phyloP scores from a whole-genome alignment of 1,140 invertebrate species.

The Scaptomyza hsui region DNA sequence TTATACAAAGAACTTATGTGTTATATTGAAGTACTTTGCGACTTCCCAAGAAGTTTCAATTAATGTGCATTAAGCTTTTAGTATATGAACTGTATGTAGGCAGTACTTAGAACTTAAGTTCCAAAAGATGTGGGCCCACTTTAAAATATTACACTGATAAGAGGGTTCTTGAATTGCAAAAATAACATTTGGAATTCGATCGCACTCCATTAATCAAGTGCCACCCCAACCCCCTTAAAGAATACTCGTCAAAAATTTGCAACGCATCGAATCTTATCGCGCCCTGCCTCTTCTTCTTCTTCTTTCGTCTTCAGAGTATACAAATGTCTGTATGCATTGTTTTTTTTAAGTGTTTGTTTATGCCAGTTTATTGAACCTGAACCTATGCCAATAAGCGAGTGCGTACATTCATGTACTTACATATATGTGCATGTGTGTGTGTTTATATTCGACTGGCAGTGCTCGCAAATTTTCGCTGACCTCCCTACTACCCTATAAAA shows the following conservation, averaged over 20 bases:
- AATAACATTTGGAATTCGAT: background rate
- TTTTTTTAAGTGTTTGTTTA: conserved; percentile 28
- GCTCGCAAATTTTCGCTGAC: conserved; percentile 1
- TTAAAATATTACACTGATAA: background rate
- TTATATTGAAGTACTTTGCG: too few species aligned
- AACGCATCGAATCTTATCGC: conserved; percentile 4
- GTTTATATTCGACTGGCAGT: background rate
- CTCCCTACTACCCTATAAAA: background rate
- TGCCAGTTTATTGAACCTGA: conserved; percentile 71
- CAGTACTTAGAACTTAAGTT: too few species aligned
- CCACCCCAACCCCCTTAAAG: too few species aligned
- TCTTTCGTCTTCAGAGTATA: background rate
- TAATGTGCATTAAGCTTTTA: too few species aligned
- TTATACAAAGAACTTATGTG: too few species aligned
- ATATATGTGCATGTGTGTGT: conserved; percentile 22
- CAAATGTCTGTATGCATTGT: background rate
- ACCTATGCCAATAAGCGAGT: conserved; percentile 48
- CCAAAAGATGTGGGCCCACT: too few species aligned
- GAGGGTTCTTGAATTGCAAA: background rate
- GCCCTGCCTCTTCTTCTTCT: background rate
- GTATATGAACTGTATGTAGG: too few species aligned
- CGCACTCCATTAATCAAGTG: background rate
- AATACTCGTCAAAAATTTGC: background rate
- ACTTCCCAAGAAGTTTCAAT: too few species aligned
- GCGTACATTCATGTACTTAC: background rate